Evolutionary conservation across 1,140 invertebrate species (phyloP).

Genomic region (Planococcus citri): DNA sequence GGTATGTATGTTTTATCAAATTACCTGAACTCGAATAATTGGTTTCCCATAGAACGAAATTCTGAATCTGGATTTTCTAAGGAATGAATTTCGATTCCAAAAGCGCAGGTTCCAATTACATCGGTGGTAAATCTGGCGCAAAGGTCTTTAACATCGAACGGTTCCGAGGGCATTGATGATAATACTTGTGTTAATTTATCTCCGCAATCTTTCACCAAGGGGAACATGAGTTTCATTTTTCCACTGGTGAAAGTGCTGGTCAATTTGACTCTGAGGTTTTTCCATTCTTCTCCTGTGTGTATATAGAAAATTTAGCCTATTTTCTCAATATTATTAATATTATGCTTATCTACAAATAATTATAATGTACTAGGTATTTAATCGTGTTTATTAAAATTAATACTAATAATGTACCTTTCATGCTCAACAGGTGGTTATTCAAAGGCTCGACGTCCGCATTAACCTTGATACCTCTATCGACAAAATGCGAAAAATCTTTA

Average conservation of each 20-base stretch:
- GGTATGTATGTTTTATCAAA: too few species aligned
- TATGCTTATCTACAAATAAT: too few species aligned
- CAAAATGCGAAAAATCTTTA: constrained; percentile 44
- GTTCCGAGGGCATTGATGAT: neutral
- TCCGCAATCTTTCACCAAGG: neutral
- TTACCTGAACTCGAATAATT: constrained; percentile 18
- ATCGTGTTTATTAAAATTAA: neutral
- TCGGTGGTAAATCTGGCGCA: constrained; percentile 40
- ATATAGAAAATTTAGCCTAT: too few species aligned
- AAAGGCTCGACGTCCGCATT: neutral
- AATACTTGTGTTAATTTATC: neutral
- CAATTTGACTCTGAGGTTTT: neutral
- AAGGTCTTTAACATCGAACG: constrained; percentile 38
- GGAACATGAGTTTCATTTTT: neutral
- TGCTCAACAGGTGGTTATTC: neutral
- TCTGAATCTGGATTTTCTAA: constrained; percentile 38
- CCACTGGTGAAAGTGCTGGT: constrained; percentile 40
- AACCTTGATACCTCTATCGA: constrained; percentile 31
- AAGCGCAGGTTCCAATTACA: constrained; percentile 43
- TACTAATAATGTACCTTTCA: neutral
- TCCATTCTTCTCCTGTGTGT: neutral
- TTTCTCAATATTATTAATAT: too few species aligned
- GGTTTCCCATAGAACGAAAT: constrained; percentile 30
- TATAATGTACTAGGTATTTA: too few species aligned
- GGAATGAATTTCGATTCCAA: constrained; percentile 42